Evolutionary conservation across 53 echinoderm and acorn worm species (phyloP), one percentile per base, ranked within the genome.

Genomic region (Antedon mediterranea): DNA sequence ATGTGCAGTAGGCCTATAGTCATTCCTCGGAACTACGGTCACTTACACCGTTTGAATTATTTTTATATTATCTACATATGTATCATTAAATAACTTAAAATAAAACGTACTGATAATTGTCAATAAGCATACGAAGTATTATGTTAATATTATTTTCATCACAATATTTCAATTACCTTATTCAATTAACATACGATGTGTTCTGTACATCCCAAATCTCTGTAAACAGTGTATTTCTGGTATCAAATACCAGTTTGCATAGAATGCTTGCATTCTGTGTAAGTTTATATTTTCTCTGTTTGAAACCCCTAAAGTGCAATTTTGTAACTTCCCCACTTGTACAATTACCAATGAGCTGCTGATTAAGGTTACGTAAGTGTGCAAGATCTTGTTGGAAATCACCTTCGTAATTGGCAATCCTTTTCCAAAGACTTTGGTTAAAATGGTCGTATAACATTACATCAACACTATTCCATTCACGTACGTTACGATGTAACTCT

Each of bases 381-480:
- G 80, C 74, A 29, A 92, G 43, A 71, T 92, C 92, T 0, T 30
- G 28, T 30, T 79, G 75, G 43, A 89, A 89, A 20, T 76, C 42
- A 0, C 78, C 76, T 26, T 89, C 92, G 42, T 92, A 92, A 8
- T 83, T 82, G 0, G 33, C 34, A 28, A 92, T 84, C 32, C 84
- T 88, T 75, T 73, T 43, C 92, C 92, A 92, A 26, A 91, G 77
- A 13, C 89, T 86, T n/a, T 72, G 28, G 76, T 92, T 92, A 57
- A 92, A 92, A 72, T 81, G 82, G 3, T 83, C 31, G 34, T 92
- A 92, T 9, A 92, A 78, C 30, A 86, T 28, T 42, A 32, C 20
- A 74, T 92, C 92, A 32, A 82, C 89, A 0, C 34, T 71, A 43
- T 85, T 92, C 92, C 92, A 92, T 30, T 80, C 29, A 0, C 84